Conservation (phyloP, 2,113 vertebrate genomes). For the Alligator sinensis region DNA sequence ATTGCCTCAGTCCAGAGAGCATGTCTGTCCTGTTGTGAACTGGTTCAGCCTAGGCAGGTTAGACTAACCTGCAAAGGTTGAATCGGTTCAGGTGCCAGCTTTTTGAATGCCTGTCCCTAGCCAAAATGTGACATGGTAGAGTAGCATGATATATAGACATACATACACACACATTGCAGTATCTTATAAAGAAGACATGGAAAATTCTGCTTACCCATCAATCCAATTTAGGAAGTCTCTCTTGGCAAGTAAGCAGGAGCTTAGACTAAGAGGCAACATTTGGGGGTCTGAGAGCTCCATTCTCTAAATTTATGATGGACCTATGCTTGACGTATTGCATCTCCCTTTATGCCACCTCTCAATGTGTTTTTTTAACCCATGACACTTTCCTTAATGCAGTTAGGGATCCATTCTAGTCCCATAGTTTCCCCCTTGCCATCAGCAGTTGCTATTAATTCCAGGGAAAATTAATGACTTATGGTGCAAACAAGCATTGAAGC, state of each 20-base stretch:
- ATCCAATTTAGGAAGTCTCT: neutral
- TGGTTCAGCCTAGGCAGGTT: no score
- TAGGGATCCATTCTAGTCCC: neutral
- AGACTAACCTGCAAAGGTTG: no score
- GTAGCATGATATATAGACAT: neutral
- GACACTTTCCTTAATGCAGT: neutral
- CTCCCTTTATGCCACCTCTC: neutral
- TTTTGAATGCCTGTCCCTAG: no score
- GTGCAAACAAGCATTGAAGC: no score
- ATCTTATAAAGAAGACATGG: neutral
- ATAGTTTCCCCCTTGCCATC: neutral
- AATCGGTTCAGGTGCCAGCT: no score
- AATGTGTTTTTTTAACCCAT: neutral
- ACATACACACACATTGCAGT: neutral
- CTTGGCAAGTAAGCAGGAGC: neutral
- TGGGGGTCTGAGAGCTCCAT: neutral
- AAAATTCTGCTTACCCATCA: neutral
- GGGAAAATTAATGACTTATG: neutral
- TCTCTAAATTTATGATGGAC: neutral
- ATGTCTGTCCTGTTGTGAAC: no score
- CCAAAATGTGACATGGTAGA: neutral
- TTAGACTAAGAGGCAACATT: neutral
- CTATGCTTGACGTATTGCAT: neutral
- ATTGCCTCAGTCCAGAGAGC: no score
- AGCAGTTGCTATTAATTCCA: neutral